Conservation (phyloP, 2,888 invertebrate genomes). For the Cerceris ruficornis region DNA sequence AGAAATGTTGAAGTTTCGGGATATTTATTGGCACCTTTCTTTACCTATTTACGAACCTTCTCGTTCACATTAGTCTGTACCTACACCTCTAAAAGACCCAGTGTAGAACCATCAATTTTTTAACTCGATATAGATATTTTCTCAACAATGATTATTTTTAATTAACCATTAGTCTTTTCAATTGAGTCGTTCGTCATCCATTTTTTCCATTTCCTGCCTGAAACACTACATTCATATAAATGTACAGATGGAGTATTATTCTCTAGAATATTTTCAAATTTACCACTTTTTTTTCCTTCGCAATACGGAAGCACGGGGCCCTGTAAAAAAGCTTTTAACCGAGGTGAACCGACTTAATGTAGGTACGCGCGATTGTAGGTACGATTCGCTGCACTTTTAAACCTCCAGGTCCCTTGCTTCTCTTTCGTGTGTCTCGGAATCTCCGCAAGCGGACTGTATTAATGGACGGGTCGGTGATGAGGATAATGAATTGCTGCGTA, state of each 20-base stretch:
- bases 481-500: slow-evolving; percentile 8
- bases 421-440: background rate
- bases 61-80: too few relatives aligned
- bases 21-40: too few relatives aligned
- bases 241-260: background rate
- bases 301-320: background rate
- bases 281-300: background rate
- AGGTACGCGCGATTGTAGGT: background rate
- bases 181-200: background rate
- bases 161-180: background rate
- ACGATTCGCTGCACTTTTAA: background rate
- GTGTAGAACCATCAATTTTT: too few relatives aligned
- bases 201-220: background rate
- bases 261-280: background rate
- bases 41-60: too few relatives aligned
- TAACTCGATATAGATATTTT: too few relatives aligned
- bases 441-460: background rate
- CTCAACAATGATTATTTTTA: background rate
- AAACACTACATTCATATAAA: too few relatives aligned
- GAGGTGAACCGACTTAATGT: background rate
- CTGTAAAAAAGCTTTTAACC: slow-evolving; percentile 8
- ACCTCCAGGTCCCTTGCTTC: background rate
- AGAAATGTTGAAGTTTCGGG: too few relatives aligned
- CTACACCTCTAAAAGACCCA: too few relatives aligned
- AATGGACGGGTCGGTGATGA: background rate